These are phyloP conservation scores for Megalops atlanticus DNA, from an alignment of 2,113 vertebrate species.

Conservation along the genomic window DNA sequence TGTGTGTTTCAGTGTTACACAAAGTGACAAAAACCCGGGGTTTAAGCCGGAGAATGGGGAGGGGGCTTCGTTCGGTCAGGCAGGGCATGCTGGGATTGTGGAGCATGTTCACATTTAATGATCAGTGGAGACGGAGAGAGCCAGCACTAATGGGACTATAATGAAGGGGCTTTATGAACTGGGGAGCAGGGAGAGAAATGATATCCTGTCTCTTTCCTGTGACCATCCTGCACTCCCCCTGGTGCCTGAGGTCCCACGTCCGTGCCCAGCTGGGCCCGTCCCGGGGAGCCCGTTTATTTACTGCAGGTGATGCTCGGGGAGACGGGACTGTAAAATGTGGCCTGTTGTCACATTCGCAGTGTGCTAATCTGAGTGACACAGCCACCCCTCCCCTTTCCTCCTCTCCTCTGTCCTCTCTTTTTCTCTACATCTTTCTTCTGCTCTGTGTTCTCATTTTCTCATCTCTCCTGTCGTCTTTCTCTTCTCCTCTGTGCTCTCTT, in stretches of 20 bases:
- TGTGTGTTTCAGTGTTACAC: too few relatives aligned
- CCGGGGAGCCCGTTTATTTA: constrained; percentile 45
- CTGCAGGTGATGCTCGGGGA: constrained; percentile 52
- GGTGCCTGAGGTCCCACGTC: too few relatives aligned
- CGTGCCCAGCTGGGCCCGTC: constrained; percentile 19
- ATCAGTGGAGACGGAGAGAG: constrained; percentile 43
- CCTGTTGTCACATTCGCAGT: constrained; percentile 70
- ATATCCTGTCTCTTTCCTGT: too few relatives aligned
- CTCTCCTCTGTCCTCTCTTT: background rate
- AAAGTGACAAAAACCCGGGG: too few relatives aligned
- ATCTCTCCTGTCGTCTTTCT: too few relatives aligned
- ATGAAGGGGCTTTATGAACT: constrained; percentile 63
- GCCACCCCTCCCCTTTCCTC: constrained; percentile 39
- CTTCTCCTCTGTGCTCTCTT: too few relatives aligned
- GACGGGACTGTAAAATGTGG: constrained; percentile 66
- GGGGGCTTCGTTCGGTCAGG: constrained; percentile 45
- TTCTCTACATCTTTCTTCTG: background rate
- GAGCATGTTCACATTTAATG: constrained; percentile 59
- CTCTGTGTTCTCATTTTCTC: too few relatives aligned
- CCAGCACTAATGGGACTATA: constrained; percentile 66
- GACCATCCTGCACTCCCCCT: too few relatives aligned
- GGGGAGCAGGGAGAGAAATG: constrained; percentile 39
- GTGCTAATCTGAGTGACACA: constrained; percentile 70
- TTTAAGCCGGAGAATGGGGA: constrained; percentile 36
- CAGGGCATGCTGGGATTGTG: constrained; percentile 54